These are phyloP conservation scores for Limnephilus lunatus DNA, from an alignment of 2,888 invertebrate species.

Conservation along the genomic window DNA sequence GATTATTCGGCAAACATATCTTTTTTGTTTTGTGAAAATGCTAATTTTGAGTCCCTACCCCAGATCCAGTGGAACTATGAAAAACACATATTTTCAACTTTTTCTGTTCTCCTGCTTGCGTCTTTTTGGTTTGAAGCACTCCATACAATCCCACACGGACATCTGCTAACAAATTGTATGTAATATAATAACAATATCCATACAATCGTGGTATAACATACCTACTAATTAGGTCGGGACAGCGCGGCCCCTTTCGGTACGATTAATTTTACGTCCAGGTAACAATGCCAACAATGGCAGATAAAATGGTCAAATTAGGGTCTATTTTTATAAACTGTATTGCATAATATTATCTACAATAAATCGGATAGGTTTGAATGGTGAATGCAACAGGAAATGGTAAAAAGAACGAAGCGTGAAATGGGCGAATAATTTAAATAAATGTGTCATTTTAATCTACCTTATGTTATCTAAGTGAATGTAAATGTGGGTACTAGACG, in stretches of 20 bases:
- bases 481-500: background rate
- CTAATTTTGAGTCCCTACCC: no score
- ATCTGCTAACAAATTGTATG: background rate
- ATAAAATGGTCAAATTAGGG: background rate
- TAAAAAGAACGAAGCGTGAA: conserved; percentile 24
- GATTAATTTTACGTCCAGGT: background rate
- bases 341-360: background rate
- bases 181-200: background rate
- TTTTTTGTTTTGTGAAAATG: no score
- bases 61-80: no score
- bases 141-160: background rate
- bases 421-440: conserved; percentile 31
- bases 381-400: conserved; percentile 21
- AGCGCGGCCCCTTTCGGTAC: background rate
- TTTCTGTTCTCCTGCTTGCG: background rate
- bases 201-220: background rate
- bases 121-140: background rate
- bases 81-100: no score
- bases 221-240: background rate
- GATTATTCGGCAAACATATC: no score
- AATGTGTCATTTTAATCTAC: conserved; percentile 7
- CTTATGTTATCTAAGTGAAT: background rate
- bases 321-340: background rate
- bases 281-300: background rate
- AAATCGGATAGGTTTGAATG: background rate